phyloP scores from a whole-genome alignment of 2,888 invertebrate genomes.

The Caenorhabditis sp. region DNA sequence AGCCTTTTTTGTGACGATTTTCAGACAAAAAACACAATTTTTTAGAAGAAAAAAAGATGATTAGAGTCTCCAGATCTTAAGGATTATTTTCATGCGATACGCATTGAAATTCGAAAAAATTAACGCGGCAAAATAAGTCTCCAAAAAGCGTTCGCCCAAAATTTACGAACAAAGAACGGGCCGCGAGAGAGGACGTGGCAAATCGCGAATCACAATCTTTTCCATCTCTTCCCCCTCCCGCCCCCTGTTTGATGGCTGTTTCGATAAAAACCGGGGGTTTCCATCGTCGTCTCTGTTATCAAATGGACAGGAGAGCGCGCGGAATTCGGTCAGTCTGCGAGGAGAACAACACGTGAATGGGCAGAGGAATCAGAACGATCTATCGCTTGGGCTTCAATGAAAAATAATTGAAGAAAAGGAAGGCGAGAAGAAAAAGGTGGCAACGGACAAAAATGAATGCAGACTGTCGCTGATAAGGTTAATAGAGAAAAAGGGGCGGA shows the following conservation, averaged over 20 bases:
- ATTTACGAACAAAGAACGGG: constrained; percentile 4
- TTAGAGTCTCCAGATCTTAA: not conserved
- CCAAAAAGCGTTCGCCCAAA: not conserved
- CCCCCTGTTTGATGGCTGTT: constrained; percentile 8
- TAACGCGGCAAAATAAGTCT: not conserved
- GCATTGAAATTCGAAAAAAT: not conserved
- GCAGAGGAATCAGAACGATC: no score
- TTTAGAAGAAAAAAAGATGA: constrained; percentile 1
- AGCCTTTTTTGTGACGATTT: not conserved
- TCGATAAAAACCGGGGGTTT: constrained; percentile 37
- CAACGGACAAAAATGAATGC: no score
- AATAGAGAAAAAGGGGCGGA: constrained; percentile 7
- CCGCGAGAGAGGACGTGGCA: constrained; percentile 16
- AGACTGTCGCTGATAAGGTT: constrained; percentile 26
- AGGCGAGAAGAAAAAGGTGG: no score
- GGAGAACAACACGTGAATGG: constrained; percentile 42
- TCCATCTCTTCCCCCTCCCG: constrained; percentile 17
- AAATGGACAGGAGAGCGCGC: constrained; percentile 6
- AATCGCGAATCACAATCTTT: constrained; percentile 39
- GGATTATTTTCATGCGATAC: not conserved
- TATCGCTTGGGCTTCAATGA: no score
- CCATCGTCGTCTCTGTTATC: constrained; percentile 11
- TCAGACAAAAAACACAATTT: not conserved
- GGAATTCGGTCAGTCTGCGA: constrained; percentile 10
- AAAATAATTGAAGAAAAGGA: no score